Conservation (phyloP, 2,113 vertebrate genomes). For the Eolophus roseicapilla region DNA sequence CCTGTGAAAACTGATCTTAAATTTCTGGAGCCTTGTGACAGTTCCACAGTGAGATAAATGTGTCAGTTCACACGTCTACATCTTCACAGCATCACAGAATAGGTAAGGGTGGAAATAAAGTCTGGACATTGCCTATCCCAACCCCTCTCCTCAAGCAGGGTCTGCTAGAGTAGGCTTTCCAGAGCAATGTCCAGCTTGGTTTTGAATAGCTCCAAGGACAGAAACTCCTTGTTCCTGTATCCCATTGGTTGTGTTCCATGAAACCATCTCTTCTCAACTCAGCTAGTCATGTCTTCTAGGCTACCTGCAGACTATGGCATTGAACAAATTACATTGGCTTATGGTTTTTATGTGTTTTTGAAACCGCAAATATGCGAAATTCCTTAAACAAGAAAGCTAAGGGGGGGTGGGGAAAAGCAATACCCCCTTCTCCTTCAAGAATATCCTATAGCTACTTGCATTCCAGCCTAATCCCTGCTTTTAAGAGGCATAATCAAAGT, state of each 20-base stretch:
- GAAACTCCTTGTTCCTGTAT: not conserved
- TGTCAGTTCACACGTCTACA: not conserved
- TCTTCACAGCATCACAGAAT: not conserved
- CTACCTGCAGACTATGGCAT: not conserved
- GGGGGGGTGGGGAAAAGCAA: not conserved
- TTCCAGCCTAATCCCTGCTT: not conserved
- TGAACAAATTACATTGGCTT: not conserved
- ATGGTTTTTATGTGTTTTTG: not conserved
- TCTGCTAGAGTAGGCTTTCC: not conserved
- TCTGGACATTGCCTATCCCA: not conserved
- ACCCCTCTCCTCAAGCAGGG: not conserved
- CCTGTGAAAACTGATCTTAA: not conserved
- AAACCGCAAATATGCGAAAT: not conserved
- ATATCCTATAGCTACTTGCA: not conserved
- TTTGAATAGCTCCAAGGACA: not conserved
- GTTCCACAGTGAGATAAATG: not conserved
- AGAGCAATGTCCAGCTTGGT: not conserved
- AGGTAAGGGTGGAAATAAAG: not conserved
- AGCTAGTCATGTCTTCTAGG: not conserved
- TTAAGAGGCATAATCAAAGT: not conserved
- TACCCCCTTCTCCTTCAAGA: accelerated
- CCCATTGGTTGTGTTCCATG: not conserved
- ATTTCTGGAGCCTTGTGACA: not conserved
- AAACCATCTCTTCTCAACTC: not conserved
- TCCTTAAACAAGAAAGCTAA: not conserved